phyloP scores from a whole-genome alignment of 2,888 invertebrate species.

The Allophyes oxyacanthae region DNA sequence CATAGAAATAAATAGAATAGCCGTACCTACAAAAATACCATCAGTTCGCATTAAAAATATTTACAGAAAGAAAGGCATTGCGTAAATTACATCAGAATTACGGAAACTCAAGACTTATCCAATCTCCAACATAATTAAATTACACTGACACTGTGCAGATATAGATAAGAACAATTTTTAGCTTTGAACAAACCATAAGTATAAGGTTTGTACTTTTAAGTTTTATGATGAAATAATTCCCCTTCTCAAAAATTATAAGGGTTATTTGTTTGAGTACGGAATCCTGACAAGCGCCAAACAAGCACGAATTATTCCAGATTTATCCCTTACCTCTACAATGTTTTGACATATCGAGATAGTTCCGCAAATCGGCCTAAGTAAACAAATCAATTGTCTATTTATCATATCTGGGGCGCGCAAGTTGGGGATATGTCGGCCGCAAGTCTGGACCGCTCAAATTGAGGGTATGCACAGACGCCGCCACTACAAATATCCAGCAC shows the following conservation, averaged over 20 bases:
- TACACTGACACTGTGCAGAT: slow-evolving; percentile 23
- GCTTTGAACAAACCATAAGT: slow-evolving; percentile 8
- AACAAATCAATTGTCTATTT: slow-evolving; percentile 66
- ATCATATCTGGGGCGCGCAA: slow-evolving; percentile 61
- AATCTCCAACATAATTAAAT: slow-evolving; percentile 28
- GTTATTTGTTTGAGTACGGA: slow-evolving; percentile 20
- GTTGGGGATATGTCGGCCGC: slow-evolving; percentile 58
- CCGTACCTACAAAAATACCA: not conserved
- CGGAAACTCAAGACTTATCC: slow-evolving; percentile 19
- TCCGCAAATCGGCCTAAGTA: slow-evolving; percentile 60
- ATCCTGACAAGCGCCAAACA: slow-evolving; percentile 16
- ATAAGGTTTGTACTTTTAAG: slow-evolving; percentile 10
- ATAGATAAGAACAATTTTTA: slow-evolving; percentile 11
- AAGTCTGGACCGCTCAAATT: slow-evolving; percentile 63
- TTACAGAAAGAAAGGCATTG: slow-evolving; percentile 6
- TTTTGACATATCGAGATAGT: slow-evolving; percentile 44
- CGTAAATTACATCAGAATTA: slow-evolving; percentile 28
- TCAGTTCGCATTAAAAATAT: not conserved
- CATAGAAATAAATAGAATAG: too few relatives aligned
- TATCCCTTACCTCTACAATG: slow-evolving; percentile 13
- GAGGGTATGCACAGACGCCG: slow-evolving; percentile 61
- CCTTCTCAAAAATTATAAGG: slow-evolving; percentile 15
- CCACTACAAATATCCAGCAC: slow-evolving; percentile 64
- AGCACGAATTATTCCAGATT: slow-evolving; percentile 18
- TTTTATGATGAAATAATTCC: slow-evolving; percentile 21